Evolutionary conservation across 2,888 invertebrate species (phyloP).

Genomic region (Liodrosophila aerea): DNA sequence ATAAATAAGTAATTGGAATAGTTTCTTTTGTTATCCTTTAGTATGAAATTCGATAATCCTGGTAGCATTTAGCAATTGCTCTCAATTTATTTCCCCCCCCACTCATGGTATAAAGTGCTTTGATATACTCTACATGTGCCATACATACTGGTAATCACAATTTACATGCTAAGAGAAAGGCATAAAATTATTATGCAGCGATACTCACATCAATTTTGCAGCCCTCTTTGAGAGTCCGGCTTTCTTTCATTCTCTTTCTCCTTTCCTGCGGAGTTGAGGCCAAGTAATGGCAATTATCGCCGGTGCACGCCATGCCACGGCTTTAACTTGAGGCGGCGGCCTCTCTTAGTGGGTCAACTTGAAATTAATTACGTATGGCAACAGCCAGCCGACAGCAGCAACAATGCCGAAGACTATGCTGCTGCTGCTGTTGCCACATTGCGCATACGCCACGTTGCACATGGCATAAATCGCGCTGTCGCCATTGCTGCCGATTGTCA

Average conservation of each 20-base stretch:
- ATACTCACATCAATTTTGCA: constrained; percentile 8
- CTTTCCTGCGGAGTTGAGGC: not conserved
- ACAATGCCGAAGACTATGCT: constrained; percentile 9
- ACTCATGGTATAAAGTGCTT: too few species aligned
- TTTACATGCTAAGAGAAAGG: too few species aligned
- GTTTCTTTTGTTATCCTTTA: too few species aligned
- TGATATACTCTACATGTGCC: too few species aligned
- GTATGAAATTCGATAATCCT: too few species aligned
- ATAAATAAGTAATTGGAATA: too few species aligned
- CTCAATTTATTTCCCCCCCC: too few species aligned
- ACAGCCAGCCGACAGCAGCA: not conserved
- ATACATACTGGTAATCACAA: constrained; percentile 12
- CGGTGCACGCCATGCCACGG: constrained; percentile 57
- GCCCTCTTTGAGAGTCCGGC: too few species aligned
- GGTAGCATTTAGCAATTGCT: too few species aligned
- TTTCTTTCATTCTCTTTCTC: not conserved
- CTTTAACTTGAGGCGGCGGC: constrained; percentile 49
- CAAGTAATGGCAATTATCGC: constrained; percentile 68
- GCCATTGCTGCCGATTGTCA: constrained; percentile 25
- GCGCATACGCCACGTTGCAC: constrained; percentile 40
- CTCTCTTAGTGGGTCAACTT: constrained; percentile 67
- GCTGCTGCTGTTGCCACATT: constrained; percentile 27
- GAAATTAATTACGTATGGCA: constrained; percentile 62
- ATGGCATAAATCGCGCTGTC: constrained; percentile 35
- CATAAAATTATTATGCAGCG: constrained; percentile 50